phyloP scores from a whole-genome alignment of 2,888 invertebrate genomes.

The Colostygia pectinataria region DNA sequence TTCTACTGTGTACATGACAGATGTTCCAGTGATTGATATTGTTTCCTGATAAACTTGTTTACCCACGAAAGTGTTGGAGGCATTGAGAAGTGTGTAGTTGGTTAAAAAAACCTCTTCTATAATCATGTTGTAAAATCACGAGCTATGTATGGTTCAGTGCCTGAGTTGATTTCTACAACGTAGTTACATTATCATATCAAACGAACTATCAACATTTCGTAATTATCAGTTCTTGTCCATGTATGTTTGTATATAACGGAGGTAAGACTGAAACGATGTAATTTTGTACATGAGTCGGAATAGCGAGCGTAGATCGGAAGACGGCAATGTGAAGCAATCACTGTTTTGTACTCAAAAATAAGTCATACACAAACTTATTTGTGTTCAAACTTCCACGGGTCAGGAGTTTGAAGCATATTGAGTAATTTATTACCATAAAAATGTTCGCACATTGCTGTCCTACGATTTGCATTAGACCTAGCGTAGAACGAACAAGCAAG shows the following conservation, averaged over 20 bases:
- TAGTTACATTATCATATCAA: slow-evolving; percentile 13
- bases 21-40: background rate
- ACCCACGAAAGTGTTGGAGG: too few relatives aligned
- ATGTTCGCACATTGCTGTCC: background rate
- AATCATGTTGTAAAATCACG: background rate
- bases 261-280: slow-evolving; percentile 70
- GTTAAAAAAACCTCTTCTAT: background rate
- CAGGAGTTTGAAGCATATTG: too few relatives aligned
- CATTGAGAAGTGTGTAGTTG: background rate
- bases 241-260: slow-evolving; percentile 71
- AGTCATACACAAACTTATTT: background rate
- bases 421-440: background rate
- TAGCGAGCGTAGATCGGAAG: slow-evolving; percentile 5
- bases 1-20: background rate
- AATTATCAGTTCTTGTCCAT: slow-evolving; percentile 55
- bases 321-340: background rate
- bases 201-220: slow-evolving; percentile 19
- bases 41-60: too few relatives aligned
- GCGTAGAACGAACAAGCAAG: slow-evolving; percentile 2
- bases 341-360: background rate
- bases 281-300: slow-evolving; percentile 37
- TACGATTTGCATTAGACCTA: background rate
- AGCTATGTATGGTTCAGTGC: background rate
- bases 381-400: too few relatives aligned
- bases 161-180: background rate